These are phyloP conservation scores for Lophotis ruficrista DNA, from an alignment of 2,113 vertebrate species.

Conservation along the genomic window DNA sequence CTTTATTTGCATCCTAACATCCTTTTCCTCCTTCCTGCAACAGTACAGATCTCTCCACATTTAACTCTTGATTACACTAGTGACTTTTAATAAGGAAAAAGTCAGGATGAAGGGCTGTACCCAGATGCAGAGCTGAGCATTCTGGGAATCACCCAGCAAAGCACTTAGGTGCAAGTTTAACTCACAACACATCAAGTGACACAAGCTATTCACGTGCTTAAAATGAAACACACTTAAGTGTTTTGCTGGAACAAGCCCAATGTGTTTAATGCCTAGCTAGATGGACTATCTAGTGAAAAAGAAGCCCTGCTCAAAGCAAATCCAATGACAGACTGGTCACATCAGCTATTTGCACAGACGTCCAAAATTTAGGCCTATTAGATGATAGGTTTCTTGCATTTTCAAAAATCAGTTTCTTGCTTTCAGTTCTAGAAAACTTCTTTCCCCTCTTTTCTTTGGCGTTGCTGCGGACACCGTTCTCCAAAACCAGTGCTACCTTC, in stretches of 20 bases:
- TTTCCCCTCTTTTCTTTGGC: fast-evolving
- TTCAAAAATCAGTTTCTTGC: background rate
- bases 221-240: background rate
- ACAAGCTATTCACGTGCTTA: background rate
- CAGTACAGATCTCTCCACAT: background rate
- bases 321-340: background rate
- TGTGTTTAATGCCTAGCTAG: background rate
- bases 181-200: background rate
- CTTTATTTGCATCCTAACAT: background rate
- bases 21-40: background rate
- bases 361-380: background rate
- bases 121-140: background rate
- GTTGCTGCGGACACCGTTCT: background rate
- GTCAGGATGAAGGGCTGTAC: background rate
- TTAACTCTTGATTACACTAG: background rate
- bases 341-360: background rate
- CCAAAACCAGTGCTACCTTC: background rate
- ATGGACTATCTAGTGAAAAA: background rate
- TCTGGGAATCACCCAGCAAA: background rate
- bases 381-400: background rate
- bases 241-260: background rate
- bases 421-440: background rate
- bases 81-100: background rate
- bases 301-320: background rate
- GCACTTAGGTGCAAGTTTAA: background rate